These are phyloP conservation scores for Nyctibius bracteatus DNA, from an alignment of 2,113 vertebrate species.

Conservation along the genomic window DNA sequence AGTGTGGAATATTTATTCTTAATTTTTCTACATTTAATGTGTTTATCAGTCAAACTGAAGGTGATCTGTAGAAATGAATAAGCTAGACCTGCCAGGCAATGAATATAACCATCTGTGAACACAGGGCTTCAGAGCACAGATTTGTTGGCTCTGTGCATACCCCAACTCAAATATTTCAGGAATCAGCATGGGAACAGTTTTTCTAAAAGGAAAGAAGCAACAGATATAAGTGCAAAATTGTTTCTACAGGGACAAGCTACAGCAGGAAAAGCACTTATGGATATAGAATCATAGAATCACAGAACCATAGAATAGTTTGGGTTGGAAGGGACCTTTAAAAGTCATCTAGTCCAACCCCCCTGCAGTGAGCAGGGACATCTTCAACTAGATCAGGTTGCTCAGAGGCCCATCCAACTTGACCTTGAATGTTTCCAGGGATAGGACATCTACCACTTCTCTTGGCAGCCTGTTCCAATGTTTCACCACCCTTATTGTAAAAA, in stretches of 20 bases:
- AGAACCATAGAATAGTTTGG: not conserved
- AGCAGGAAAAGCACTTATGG: not conserved
- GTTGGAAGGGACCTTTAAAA: not conserved
- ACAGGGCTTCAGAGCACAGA: not conserved
- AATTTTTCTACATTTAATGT: not conserved
- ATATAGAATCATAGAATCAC: not conserved
- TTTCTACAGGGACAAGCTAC: not conserved
- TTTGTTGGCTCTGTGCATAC: not conserved
- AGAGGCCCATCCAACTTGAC: not conserved
- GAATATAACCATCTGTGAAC: not conserved
- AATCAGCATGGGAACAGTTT: not conserved
- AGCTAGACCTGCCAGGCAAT: not conserved
- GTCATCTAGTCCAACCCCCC: not conserved
- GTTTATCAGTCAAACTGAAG: not conserved
- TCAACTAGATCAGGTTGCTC: not conserved
- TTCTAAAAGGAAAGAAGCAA: not conserved
- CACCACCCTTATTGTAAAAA: not conserved
- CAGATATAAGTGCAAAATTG: not conserved
- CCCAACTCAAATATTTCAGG: not conserved
- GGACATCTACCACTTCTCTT: not conserved
- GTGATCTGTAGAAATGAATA: not conserved
- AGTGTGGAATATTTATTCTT: not conserved
- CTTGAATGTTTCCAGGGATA: not conserved
- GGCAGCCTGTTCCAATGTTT: not conserved
- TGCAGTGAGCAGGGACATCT: not conserved